Evolutionary conservation across 2,797 vertebrate genomes (phyloP), one percentile per base, ranked within the genome.

Genomic region (Microctenopoma steveboyesi): DNA sequence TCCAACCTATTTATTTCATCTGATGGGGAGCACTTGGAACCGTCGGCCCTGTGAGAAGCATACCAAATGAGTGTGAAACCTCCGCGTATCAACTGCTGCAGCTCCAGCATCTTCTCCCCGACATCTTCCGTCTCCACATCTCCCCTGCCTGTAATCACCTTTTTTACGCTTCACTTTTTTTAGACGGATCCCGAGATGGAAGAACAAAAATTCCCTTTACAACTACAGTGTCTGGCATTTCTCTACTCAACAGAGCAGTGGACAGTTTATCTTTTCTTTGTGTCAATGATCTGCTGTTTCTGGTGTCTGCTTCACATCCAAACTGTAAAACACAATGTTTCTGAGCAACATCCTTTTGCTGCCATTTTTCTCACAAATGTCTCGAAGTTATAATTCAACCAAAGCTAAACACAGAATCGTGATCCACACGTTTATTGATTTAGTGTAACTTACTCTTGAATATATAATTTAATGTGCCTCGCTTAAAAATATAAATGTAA

Each of bases 1-100:
- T 78, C 45, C 57, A 35, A 7, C 45, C 69, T 57, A 7, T 73
- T 71, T 75, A 64, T 64, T 76, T 58, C 45, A 42, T 59, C 60
- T 64, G 53, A 62, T 33, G 4, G 30, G 4, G 9, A 33, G 48
- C 0, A 12, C 53, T 56, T 50, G 18, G 15, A 27, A 53, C 61
- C 4, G 35, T 6, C 14, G 3, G 52, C 57, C 60, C 45, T 48
- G 18, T 12, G 33, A 30, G 74, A 25, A 46, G 59, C 28, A 57
- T 33, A 27, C 61, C 13, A 50, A 51, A 33, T 33, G n/a, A 59
- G 47, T 5, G 33, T 16, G 33, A 76, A 57, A 12, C n/a, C 48
- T 55, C 48, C 9, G 35, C 46, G 65, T 54, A 74, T 64, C 62
- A 71, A 62, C 55, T 8, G 25, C 35, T 61, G 46, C 30, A 39